Evolutionary conservation across 2,797 vertebrate species (phyloP), one percentile per base, ranked within the genome.

Genomic region (Phyllotis vaccarum): DNA sequence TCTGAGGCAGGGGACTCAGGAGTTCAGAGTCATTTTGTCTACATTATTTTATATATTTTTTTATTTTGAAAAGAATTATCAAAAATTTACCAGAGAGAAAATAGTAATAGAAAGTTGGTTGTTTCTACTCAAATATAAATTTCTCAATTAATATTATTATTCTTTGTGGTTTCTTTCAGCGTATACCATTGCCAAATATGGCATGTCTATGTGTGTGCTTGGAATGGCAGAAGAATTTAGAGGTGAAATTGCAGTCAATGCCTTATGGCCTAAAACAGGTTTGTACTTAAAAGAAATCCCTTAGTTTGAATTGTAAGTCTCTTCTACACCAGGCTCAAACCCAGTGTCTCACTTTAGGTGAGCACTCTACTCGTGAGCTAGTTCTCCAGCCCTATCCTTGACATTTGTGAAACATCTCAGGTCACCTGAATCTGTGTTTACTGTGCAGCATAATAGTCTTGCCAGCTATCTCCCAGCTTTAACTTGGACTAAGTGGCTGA

Each of bases 161-260:
- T 96, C 76, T 89, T 95, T 97, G 3, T 96, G n/a, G 16, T 97
- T 96, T 97, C 27, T 97, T 97, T 94, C 96, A 99, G 99, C 99
- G 2, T 99, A 99, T 90, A 99, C 99, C 0, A 99, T 99, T 98
- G 99, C 99, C 22, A 99, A 99, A 96, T 99, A 99, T 22, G 99
- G 99, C 17, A 99, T 99, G 99, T 99, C 99, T 93, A 99, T 99
- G 99, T 99, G 99, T 82, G 99, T 99, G 68, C 98, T 99, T 97
- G 99, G 99, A 92, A 99, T 99, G 99, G 99, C 99, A 3, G 99
- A 99, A 97, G 99, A 99, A 98, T 99, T 99, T 98, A 99, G 97
- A 98, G 99, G 99, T 97, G 99, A 99, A 98, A 99, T 99, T 78
- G 99, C 99, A 0, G 99, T 99, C 95, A 99, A 99, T 94, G 99